Evolutionary conservation across 2,113 vertebrate species (phyloP).

Genomic region (Poeciliopsis occidentalis): DNA sequence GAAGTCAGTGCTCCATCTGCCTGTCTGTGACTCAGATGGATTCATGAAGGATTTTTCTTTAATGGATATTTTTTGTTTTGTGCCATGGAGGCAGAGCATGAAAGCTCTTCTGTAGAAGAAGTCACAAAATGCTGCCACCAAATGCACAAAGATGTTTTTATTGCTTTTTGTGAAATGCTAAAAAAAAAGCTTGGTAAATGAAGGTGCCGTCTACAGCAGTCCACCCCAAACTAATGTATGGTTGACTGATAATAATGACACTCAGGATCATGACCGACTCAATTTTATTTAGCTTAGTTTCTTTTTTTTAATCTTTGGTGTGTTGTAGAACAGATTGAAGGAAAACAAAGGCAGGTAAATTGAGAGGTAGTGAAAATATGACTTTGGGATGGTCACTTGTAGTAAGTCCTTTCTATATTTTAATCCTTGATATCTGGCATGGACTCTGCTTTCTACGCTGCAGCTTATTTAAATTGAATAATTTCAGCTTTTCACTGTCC

Average conservation of each 20-base stretch:
- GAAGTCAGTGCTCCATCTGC: slow-evolving; percentile 57
- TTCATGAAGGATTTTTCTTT: slow-evolving; percentile 19
- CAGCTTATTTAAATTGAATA: background rate
- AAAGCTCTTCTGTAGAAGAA: background rate
- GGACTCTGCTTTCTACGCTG: background rate
- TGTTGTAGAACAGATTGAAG: background rate
- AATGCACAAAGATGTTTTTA: background rate
- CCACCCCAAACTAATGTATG: background rate
- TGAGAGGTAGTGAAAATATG: background rate
- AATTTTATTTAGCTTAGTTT: background rate
- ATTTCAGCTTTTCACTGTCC: background rate
- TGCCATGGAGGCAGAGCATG: slow-evolving; percentile 25
- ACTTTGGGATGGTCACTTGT: background rate
- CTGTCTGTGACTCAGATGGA: slow-evolving; percentile 37
- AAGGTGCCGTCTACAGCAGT: background rate
- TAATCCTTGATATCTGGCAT: background rate
- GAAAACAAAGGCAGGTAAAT: background rate
- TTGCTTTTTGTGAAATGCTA: background rate
- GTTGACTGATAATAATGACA: background rate
- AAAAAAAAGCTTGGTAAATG: background rate
- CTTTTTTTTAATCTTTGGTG: background rate
- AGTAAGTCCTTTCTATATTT: background rate
- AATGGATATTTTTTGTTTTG: background rate
- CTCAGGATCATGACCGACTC: background rate
- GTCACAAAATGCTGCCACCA: background rate